Base-by-base conservation (phyloP, 2,888 invertebrate genomes). In the Amphipyra tragopoginis region DNA sequence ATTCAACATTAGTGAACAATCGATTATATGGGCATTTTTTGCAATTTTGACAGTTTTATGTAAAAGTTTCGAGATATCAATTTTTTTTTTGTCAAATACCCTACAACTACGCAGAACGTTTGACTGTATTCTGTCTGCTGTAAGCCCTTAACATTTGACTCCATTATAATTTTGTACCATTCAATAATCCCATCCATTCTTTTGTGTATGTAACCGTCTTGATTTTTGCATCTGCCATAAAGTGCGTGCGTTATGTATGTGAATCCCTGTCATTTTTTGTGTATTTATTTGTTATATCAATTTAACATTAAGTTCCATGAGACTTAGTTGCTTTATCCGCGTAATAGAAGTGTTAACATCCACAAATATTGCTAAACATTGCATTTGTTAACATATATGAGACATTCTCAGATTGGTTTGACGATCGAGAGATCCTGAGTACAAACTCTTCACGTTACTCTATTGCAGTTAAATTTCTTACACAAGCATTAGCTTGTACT, bases 151-250 rank as follows among this genome's bases (percentile, higher is more conserved):
- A 21, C 29, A 40, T 39, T 52, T 42, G 2, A 29, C 2, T 29
- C 4, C 29, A 21, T 54, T 63, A 70, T 53, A 47, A n/a, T 39
- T 29, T 38, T 36, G 33, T 33, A 14, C 39, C 54, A 51, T 51
- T 38, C 33, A 52, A 49, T 38, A 70, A 67, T 29, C 34, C 29
- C 36, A n/a, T 43, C 8, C 26, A 10, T 43, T 40, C 14, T 39
- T 49, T 26, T 47, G 33, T 73, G 48, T 60, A 49, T 55, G 51
- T 60, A 49, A 53, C 47, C 38, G 33, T 59, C 59, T 57, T 38
- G 14, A 7, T 33, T 44, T 29, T 15, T 51, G 14, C 33, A 42
- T 34, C n/a, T 34, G 8, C 39, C 14, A n/a, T 9, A 34, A 51
- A n/a, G 10, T 45, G 10, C 15, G 29, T 51, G 43, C 42, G 15